A percentile compares a stretch with the other conserved stretches of the same genome.
Evolutionary conservation across 64 coral and sea anemone species (phyloP).

Genomic region (Pachyseris speciosa): DNA sequence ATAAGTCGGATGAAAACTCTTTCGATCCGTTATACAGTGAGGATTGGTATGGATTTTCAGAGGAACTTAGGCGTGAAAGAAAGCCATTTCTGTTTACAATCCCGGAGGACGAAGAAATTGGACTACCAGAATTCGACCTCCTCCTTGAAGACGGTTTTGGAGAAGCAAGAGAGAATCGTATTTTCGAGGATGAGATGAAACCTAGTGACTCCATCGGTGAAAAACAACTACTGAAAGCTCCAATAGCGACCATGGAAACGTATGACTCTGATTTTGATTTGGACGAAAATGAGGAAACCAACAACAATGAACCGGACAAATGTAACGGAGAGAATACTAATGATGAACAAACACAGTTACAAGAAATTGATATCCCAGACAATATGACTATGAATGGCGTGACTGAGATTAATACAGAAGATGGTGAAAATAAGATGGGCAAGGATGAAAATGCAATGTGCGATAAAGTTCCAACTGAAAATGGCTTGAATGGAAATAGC

Average conservation of each 20-base stretch:
- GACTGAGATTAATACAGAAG: neutral
- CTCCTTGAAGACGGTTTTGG: neutral
- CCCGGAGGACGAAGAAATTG: slow-evolving; percentile 27
- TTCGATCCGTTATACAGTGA: neutral
- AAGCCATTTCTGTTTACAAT: slow-evolving; percentile 18
- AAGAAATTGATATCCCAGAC: neutral
- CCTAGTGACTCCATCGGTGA: neutral
- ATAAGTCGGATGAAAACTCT: neutral
- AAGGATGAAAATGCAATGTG: too few species aligned
- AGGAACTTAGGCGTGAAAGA: neutral
- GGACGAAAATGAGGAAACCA: neutral
- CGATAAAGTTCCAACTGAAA: neutral
- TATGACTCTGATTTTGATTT: slow-evolving; percentile 19
- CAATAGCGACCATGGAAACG: neutral
- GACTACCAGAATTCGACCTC: neutral
- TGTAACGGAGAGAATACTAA: neutral
- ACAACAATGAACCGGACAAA: neutral
- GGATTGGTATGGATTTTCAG: slow-evolving; percentile 23
- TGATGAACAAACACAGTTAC: neutral
- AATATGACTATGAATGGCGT: too few species aligned
- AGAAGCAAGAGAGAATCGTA: neutral
- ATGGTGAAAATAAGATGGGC: too few species aligned
- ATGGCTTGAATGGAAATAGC: neutral
- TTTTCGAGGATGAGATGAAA: neutral
- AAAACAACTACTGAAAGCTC: neutral